Base-by-base conservation (phyloP, 1,140 invertebrate genomes). In the Tenebrio molitor region DNA sequence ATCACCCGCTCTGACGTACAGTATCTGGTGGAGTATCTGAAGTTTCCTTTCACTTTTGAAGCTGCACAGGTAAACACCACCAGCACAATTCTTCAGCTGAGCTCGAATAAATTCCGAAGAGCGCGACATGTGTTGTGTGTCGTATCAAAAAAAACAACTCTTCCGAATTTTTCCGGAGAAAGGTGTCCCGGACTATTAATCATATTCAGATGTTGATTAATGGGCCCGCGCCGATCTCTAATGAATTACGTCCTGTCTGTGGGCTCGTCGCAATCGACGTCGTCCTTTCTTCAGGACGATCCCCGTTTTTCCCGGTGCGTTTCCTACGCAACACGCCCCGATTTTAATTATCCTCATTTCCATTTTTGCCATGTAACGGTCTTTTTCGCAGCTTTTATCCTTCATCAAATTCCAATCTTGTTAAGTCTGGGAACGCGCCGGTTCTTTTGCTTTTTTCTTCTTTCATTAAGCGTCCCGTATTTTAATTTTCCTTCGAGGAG, bases 381-480 rank as follows among this genome's bases (percentile, higher is more conserved):
- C 62, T 44, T 64, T 73, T 69, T 69, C 39, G 36, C 65, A 69
- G 62, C 71, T 64, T 69, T 70, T 62, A 73, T 72, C 62, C 71
- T 75, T 73, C 69, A 63, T 64, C 67, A 70, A 75, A 73, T 75
- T 75, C 69, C 74, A 72, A 75, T 75, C 74, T 75, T 75, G 74
- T 75, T 73, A 75, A 69, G 66, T 50, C 66, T 69, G 42, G 42
- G 64, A 15, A 66, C 29, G 73, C 69, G 69, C 23, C 29, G 29
- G 50, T 63, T 74, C 67, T n/a, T 58, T 74, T 69, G 64, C 70
- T 75, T 66, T 74, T 74, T 67, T 64, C 65, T 75, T 75, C 68
- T 75, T 75, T 72, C 73, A 75, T 75, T 75, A 75, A 72, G 73
- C 53, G 44, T 62, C 21, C 42, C 25, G 36, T 66, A 34, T 66